Evolutionary conservation across 2,113 vertebrate genomes (phyloP).

Genomic region (Bostrychus sinensis): DNA sequence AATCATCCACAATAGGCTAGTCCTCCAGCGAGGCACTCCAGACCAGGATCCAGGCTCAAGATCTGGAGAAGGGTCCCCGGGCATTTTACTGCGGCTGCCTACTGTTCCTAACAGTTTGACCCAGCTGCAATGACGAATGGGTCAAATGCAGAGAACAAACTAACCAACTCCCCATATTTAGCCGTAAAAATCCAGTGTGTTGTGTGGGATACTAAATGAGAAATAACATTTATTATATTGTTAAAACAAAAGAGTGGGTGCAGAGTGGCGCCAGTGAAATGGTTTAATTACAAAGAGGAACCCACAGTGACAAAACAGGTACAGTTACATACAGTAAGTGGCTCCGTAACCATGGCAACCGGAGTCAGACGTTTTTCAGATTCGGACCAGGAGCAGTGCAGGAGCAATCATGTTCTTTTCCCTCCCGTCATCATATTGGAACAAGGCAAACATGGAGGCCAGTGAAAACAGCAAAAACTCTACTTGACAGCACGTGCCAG

Average conservation of each 20-base stretch:
- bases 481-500: slow-evolving; percentile 57
- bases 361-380: slow-evolving; percentile 36
- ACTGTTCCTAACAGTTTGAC: no score
- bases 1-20: no score
- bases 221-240: no score
- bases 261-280: slow-evolving; percentile 79
- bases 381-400: slow-evolving; percentile 18
- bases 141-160: no score
- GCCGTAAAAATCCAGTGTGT: no score
- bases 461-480: slow-evolving; percentile 24
- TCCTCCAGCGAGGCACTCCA: no score
- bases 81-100: no score
- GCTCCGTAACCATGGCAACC: slow-evolving; percentile 61
- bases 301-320: slow-evolving; percentile 79
- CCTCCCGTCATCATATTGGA: slow-evolving; percentile 12
- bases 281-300: slow-evolving; percentile 85
- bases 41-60: no score
- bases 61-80: no score
- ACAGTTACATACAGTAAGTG: slow-evolving; percentile 70
- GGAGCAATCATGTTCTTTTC: slow-evolving; percentile 6
- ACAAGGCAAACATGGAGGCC: slow-evolving; percentile 34
- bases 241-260: slow-evolving; percentile 29
- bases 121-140: no score
- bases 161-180: no score
- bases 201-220: no score